Evolutionary conservation across 2,113 vertebrate species (phyloP), one percentile per base, ranked within the genome.

Genomic region (Ammodytes marinus): DNA sequence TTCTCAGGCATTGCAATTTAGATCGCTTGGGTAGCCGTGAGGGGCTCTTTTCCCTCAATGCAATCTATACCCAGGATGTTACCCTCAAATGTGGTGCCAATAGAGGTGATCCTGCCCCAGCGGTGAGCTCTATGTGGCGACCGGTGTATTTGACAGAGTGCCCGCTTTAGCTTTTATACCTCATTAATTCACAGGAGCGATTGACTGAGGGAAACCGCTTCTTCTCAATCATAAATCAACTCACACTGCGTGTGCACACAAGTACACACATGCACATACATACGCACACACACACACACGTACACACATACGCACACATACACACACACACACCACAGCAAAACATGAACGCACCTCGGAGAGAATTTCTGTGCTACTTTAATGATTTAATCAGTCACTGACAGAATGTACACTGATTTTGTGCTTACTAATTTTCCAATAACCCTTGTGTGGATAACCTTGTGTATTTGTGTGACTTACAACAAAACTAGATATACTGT

Each of bases 361-460:
- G 77, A 45, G 7, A 71, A 80, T 88, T 79, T 84, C 42, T 46
- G 77, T 59, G 77, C 75, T 83, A 85, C 76, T 85, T 80, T 91
- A 92, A 91, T 92, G 88, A 89, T 89, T 93, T 88, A 93, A 93
- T 93, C 92, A 91, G 91, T 93, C 90, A 84, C 85, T 89, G 88
- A 90, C 87, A 92, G 80, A 87, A 91, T 90, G 87, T 86, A 85
- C 76, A 81, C 80, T 86, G 83, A 86, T 90, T 84, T 77, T 58
- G 80, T 87, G 85, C 91, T 93, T 90, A 69, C 79, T 91, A 82
- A 87, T 86, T 89, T 89, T 78, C 75, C 66, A 63, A 42, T 88
- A 58, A 71, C 73, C 64, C 50, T 45, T 19, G 49, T 71, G 54
- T 71, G 47, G 39, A 69, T 50, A 67, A 59, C 45, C 14, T 42